Evolutionary conservation across 2,113 vertebrate species (phyloP).

Genomic region (Polyodon spathula): DNA sequence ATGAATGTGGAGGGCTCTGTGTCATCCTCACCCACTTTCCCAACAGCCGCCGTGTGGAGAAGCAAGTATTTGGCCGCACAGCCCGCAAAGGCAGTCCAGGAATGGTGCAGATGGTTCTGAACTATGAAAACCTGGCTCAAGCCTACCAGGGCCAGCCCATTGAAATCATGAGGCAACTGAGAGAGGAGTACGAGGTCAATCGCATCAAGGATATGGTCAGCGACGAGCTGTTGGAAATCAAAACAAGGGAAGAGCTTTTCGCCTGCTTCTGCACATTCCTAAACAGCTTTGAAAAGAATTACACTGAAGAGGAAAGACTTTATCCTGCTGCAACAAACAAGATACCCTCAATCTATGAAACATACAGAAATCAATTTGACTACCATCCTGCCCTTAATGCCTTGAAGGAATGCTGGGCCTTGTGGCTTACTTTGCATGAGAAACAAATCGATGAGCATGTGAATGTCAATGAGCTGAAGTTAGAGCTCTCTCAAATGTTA

Average conservation of each 20-base stretch:
- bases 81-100: constrained; percentile 26
- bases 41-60: constrained; percentile 20
- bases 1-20: constrained; percentile 18
- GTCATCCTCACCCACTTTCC: constrained; percentile 23
- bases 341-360: constrained; percentile 1
- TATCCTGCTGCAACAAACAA: neutral
- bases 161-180: constrained; percentile 18
- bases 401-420: constrained; percentile 27
- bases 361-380: constrained; percentile 16
- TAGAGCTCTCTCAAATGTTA: constrained; percentile 11
- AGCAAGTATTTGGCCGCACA: constrained; percentile 26
- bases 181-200: constrained; percentile 18
- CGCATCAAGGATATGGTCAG: constrained; percentile 17
- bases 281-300: constrained; percentile 1
- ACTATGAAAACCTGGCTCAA: constrained; percentile 13
- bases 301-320: constrained; percentile 4
- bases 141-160: constrained; percentile 20
- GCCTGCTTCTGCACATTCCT: constrained; percentile 19
- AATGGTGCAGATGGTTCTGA: constrained; percentile 25
- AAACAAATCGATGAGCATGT: constrained; percentile 23
- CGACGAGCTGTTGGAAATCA: constrained; percentile 15
- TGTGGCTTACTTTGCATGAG: constrained; percentile 25
- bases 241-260: constrained; percentile 20
- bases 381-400: constrained; percentile 23
- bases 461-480: constrained; percentile 7